Evolutionary conservation across 1,140 invertebrate species (phyloP).

Genomic region (Heliconius himera): DNA sequence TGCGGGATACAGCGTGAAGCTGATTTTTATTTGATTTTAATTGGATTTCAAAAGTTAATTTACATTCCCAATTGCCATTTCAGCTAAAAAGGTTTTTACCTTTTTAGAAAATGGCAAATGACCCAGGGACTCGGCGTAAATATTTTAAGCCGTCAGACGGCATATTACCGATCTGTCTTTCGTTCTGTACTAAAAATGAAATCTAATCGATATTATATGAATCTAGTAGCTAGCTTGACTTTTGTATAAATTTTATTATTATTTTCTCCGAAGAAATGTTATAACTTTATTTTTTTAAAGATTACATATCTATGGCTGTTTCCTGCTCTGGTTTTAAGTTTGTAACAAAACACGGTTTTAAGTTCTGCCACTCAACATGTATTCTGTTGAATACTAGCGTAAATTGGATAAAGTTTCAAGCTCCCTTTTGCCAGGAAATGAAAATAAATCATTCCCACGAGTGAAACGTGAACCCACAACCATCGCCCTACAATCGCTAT

Average conservation of each 20-base stretch:
- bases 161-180: neutral
- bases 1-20: neutral
- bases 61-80: neutral
- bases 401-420: no score
- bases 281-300: no score
- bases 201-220: neutral
- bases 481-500: no score
- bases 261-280: no score
- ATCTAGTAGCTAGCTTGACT: neutral
- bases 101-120: neutral
- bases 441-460: no score
- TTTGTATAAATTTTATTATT: neutral
- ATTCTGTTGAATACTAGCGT: no score
- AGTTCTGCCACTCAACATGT: no score
- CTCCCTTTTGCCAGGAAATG: no score
- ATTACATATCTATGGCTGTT: no score
- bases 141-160: neutral
- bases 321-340: no score
- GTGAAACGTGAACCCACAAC: no score
- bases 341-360: no score
- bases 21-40: neutral
- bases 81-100: neutral
- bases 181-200: constrained; percentile 1
- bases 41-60: neutral
- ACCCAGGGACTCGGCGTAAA: neutral